These are phyloP conservation scores for Xylocampa areola DNA, from an alignment of 2,888 invertebrate genomes.

Conservation along the genomic window DNA sequence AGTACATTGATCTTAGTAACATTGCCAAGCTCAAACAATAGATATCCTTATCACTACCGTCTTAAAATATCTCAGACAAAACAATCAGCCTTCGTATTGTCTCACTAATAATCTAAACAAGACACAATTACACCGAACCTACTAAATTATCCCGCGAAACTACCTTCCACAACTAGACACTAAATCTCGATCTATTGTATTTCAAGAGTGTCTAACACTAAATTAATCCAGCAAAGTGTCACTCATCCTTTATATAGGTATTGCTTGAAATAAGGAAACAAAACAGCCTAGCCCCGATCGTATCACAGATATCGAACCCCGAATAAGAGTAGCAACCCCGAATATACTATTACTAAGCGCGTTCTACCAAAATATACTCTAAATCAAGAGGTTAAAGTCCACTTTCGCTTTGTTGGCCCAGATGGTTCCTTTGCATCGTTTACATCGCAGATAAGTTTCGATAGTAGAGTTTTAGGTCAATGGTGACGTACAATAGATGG, in stretches of 20 bases:
- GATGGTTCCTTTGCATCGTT: constrained; percentile 71
- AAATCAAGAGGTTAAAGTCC: constrained; percentile 50
- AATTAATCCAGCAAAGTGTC: constrained; percentile 64
- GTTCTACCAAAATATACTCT: constrained; percentile 49
- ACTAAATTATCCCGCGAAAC: constrained; percentile 36
- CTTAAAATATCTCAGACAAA: constrained; percentile 48
- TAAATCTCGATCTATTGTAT: constrained; percentile 37
- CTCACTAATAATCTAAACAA: constrained; percentile 23
- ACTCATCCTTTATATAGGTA: constrained; percentile 59
- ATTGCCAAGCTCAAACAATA: constrained; percentile 29
- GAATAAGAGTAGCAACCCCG: constrained; percentile 52
- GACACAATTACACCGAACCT: constrained; percentile 22
- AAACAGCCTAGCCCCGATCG: constrained; percentile 73
- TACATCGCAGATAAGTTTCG: constrained; percentile 81
- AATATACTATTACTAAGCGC: constrained; percentile 48
- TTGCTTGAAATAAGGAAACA: constrained; percentile 77
- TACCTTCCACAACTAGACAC: constrained; percentile 12
- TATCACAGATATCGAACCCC: constrained; percentile 68
- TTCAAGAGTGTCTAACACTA: constrained; percentile 50
- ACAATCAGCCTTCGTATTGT: constrained; percentile 48
- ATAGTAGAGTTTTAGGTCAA: constrained; percentile 81
- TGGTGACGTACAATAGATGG: constrained; percentile 39
- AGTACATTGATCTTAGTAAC: constrained; percentile 16
- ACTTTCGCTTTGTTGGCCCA: constrained; percentile 50
- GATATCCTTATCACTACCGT: constrained; percentile 48